phyloP scores from a whole-genome alignment of 2,797 vertebrate genomes.

The Dermochelys coriacea region DNA sequence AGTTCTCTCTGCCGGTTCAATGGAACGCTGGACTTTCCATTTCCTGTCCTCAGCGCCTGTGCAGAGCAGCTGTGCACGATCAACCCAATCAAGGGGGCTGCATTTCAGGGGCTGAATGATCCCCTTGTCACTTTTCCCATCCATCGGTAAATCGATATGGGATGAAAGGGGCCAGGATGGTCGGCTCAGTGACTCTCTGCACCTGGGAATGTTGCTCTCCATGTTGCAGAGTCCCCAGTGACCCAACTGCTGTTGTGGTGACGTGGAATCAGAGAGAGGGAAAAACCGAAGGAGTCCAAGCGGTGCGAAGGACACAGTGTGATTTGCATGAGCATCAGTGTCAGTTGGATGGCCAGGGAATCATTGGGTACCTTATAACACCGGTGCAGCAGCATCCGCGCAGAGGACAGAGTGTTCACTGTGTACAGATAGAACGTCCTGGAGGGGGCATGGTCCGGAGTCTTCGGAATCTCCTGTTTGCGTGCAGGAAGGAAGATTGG shows the following conservation, averaged over 20 bases:
- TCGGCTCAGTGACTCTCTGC: rapidly evolving
- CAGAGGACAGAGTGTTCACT: constrained; percentile 87
- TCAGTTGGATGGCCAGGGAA: background rate
- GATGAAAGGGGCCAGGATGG: background rate
- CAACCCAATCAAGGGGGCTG: background rate
- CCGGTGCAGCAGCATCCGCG: constrained; percentile 90
- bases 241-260: background rate
- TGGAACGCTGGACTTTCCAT: background rate
- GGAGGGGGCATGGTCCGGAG: constrained; percentile 93
- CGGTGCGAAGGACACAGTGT: rapidly evolving
- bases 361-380: constrained; percentile 90
- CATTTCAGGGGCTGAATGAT: background rate
- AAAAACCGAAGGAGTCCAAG: background rate
- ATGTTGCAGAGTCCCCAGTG: background rate
- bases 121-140: background rate
- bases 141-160: background rate
- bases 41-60: background rate
- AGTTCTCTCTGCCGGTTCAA: background rate
- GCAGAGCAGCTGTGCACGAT: background rate
- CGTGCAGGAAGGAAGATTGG: background rate
- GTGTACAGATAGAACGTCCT: constrained; percentile 96
- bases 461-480: constrained; percentile 94
- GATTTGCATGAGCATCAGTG: background rate
- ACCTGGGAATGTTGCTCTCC: background rate
- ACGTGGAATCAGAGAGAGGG: background rate